A percentile compares a stretch with the other conserved stretches of the same genome.
phyloP scores from a whole-genome alignment of 2,113 vertebrate genomes.

The Zapus hudsonius region DNA sequence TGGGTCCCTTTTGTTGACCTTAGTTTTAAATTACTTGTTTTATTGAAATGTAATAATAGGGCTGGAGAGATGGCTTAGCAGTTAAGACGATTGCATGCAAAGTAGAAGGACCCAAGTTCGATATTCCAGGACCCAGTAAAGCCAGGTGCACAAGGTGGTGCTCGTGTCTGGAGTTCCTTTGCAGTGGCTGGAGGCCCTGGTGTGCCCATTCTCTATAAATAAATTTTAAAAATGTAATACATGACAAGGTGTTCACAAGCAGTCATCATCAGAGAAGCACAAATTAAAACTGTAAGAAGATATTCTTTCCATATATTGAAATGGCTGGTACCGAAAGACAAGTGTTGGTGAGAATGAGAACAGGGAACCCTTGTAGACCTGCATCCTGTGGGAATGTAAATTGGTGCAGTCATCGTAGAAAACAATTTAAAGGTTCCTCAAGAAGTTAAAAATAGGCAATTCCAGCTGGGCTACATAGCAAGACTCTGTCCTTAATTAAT shows the following conservation, averaged over 20 bases:
- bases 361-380: background rate
- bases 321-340: background rate
- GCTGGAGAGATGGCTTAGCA: too few species aligned
- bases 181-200: too few species aligned
- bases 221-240: too few species aligned
- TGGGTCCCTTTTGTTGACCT: constrained; percentile 8
- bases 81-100: too few species aligned
- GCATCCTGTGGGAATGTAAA: background rate
- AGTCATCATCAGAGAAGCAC: background rate
- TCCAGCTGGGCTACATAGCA: background rate
- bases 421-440: background rate
- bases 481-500: background rate
- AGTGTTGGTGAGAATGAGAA: background rate
- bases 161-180: too few species aligned
- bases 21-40: constrained; percentile 27
- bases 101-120: too few species aligned
- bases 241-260: background rate
- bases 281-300: background rate
- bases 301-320: background rate
- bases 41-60: background rate
- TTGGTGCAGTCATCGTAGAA: background rate
- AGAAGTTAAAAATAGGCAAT: background rate
- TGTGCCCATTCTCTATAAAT: too few species aligned
- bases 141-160: too few species aligned
- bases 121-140: too few species aligned